Percentiles rank a stretch among this genome's conserved stretches.
phyloP scores from a whole-genome alignment of 2,113 vertebrate genomes.

The Python bivittatus region DNA sequence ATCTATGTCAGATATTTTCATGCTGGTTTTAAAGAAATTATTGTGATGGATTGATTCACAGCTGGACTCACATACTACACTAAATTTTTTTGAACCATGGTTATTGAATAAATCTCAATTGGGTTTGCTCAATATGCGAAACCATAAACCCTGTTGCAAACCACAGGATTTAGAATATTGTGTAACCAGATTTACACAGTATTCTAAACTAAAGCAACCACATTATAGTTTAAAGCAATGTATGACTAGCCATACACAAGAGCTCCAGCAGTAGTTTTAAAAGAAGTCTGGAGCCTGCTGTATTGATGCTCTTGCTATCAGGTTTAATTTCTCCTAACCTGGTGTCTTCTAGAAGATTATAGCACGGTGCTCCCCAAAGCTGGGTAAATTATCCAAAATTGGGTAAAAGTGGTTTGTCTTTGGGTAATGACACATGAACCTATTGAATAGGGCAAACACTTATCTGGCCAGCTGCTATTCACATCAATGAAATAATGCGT shows the following conservation, averaged over 20 bases:
- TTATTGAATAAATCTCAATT: not conserved
- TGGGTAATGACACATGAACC: too few species aligned
- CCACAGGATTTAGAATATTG: too few species aligned
- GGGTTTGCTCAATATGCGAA: not conserved
- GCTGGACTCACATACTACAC: not conserved
- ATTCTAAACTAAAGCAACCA: not conserved
- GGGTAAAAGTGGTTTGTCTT: too few species aligned
- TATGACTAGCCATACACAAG: not conserved
- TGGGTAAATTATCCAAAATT: too few species aligned
- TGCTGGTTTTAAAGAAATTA: too few species aligned
- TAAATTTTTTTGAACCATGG: not conserved
- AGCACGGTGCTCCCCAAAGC: too few species aligned
- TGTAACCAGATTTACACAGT: not conserved
- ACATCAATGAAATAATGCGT: too few species aligned
- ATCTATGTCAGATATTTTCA: too few species aligned
- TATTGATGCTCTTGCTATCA: not conserved
- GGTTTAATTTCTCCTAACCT: not conserved
- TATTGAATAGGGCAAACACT: too few species aligned
- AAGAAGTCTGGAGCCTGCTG: not conserved
- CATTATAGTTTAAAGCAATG: not conserved
- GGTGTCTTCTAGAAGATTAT: not conserved
- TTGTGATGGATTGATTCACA: too few species aligned
- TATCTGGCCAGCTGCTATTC: too few species aligned
- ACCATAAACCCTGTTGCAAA: not conserved
- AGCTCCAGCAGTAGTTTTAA: not conserved